Conservation (phyloP, 2,113 vertebrate genomes). For the Tichodroma muraria region DNA sequence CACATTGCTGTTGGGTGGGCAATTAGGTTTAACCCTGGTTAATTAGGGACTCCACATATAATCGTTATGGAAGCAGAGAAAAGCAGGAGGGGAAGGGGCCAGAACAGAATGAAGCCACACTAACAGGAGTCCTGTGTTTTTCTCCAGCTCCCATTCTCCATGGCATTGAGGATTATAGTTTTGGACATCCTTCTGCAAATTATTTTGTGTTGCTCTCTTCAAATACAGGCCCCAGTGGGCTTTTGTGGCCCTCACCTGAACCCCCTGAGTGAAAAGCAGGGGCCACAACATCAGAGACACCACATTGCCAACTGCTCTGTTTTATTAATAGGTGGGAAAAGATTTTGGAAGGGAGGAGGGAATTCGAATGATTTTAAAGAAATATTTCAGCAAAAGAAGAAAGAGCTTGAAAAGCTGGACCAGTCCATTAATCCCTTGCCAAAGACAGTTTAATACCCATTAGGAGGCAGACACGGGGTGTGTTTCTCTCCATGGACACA, state of each 20-base stretch:
- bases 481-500: not conserved
- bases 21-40: not conserved
- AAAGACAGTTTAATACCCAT: not conserved
- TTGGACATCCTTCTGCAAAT: not conserved
- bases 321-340: not conserved
- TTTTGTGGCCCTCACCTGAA: not conserved
- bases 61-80: not conserved
- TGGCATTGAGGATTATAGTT: not conserved
- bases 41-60: not conserved
- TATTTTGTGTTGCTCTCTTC: not conserved
- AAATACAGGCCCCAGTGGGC: not conserved
- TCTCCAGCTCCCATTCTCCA: not conserved
- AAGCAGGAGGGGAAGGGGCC: not conserved
- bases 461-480: not conserved
- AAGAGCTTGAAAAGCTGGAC: not conserved
- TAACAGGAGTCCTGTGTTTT: not conserved
- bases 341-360: not conserved
- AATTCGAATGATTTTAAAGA: not conserved
- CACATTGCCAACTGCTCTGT: not conserved
- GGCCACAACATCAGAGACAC: not conserved
- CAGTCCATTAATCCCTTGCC: not conserved
- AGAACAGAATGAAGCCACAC: not conserved
- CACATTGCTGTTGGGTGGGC: not conserved
- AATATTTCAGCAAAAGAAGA: not conserved
- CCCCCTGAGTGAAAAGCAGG: not conserved